Conservation (phyloP, 2,888 invertebrate genomes). For the Mesorhabditis sp. region DNA sequence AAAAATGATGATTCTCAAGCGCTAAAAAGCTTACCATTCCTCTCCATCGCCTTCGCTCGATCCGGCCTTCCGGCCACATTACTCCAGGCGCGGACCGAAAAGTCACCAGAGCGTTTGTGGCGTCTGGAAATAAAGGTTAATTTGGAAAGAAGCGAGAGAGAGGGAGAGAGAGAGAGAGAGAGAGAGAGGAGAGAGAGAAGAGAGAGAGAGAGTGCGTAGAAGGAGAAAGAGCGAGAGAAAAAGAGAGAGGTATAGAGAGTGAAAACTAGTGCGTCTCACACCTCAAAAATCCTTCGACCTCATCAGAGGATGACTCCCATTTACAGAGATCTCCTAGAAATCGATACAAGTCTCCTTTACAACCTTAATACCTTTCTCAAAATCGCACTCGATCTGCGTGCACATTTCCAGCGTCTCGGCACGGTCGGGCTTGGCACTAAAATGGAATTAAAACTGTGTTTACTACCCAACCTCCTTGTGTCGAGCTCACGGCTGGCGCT, state of each 20-base stretch:
- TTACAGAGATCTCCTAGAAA: not conserved
- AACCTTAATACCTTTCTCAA: not conserved
- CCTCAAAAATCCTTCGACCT: not conserved
- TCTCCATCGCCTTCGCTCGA: constrained; percentile 5
- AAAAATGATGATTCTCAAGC: not conserved
- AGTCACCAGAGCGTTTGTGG: not conserved
- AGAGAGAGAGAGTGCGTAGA: no score
- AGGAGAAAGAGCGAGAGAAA: no score
- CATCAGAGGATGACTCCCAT: not conserved
- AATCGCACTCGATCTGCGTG: constrained; percentile 2
- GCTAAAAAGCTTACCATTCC: not conserved
- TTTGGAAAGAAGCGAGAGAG: no score
- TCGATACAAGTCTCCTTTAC: not conserved
- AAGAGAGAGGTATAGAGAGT: no score
- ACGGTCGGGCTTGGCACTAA: not conserved
- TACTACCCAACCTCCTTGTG: no score
- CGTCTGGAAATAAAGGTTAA: not conserved
- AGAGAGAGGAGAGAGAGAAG: no score
- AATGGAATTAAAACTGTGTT: not conserved
- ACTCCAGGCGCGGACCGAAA: not conserved
- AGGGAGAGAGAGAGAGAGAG: no score
- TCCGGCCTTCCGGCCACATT: not conserved
- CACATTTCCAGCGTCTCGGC: not conserved
- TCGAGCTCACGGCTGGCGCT: no score
- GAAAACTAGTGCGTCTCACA: not conserved